Base-by-base conservation (phyloP, 1,140 invertebrate genomes). In the Rhynchophorus ferrugineus region DNA sequence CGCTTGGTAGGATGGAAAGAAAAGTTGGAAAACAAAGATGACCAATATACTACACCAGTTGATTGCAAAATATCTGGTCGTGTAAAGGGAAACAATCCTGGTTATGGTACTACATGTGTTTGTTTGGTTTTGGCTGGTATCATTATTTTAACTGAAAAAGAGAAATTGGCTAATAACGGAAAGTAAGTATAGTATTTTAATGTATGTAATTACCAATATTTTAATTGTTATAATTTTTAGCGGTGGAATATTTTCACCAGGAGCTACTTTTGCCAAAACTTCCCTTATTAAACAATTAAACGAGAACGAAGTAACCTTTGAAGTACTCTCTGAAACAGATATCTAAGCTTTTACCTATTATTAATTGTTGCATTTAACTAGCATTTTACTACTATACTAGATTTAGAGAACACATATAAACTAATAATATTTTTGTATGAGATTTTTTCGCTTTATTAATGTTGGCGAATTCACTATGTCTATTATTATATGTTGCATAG, bases 1-100 rank as follows among this genome's bases (percentile, higher is more conserved):
- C n/a, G n/a, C n/a, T n/a, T n/a, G n/a, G n/a, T 46, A 41, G 93
- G 92, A 0, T 95, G 90, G 88, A 78, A 78, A 49, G 80, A 81
- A 38, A 78, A 81, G 50, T 64, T 81, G 33, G 56, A 73, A 6
- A 78, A 84, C 54, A 69, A 75, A 22, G 73, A 75, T 1, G 81
- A 84, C 60, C 67, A 82, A 36, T 80, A 83, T 56, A 70, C 68
- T 1, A 69, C 72, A 2, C 67, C 75, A 37, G 83, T 85, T 2
- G 78, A 82, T 45, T 87, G 85, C 63, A 77, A 72, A 22, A 68
- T 91, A 18, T 75, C 80, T 24, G 83, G 80, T 0, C 79, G 73
- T 72, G 73, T 84, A 19, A 61, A 48, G 43, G 81, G 78, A 13
- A 62, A 61, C 44, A 86, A 92, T 73, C 83, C 89, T 14, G 91